Evolutionary conservation across 2,113 vertebrate genomes (phyloP).

Genomic region (Chinchilla lanigera): DNA sequence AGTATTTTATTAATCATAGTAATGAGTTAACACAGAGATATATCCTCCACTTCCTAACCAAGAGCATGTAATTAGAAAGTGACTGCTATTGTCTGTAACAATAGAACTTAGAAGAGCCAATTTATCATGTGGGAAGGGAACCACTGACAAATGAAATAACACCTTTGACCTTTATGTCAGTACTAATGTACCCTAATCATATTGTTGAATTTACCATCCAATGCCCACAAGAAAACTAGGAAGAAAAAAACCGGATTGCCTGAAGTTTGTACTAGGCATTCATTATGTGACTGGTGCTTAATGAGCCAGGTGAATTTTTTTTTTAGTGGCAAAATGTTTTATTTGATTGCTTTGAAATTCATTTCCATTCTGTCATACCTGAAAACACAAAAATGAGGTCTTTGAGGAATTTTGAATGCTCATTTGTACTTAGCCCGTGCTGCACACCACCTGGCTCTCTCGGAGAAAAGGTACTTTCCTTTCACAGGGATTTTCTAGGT

Average conservation of each 20-base stretch:
- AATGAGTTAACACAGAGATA: slow-evolving; percentile 34
- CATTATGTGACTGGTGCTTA: slow-evolving; percentile 64
- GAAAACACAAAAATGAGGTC: slow-evolving; percentile 70
- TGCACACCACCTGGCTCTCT: slow-evolving; percentile 25
- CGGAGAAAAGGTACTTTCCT: slow-evolving; percentile 48
- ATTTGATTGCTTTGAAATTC: slow-evolving; percentile 70
- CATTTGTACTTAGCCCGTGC: slow-evolving; percentile 65
- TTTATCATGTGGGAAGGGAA: slow-evolving; percentile 50
- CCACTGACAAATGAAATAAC: slow-evolving; percentile 41
- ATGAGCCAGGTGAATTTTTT: slow-evolving; percentile 58
- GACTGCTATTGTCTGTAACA: neutral
- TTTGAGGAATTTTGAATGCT: slow-evolving; percentile 69
- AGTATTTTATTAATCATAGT: neutral
- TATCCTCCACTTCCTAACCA: neutral
- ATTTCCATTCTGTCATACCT: slow-evolving; percentile 65
- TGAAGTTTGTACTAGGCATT: slow-evolving; percentile 18
- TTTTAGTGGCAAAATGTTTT: slow-evolving; percentile 58
- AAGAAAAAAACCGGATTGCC: slow-evolving; percentile 36
- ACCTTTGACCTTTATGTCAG: slow-evolving; percentile 18
- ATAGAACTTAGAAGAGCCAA: slow-evolving; percentile 1
- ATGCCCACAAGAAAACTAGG: slow-evolving; percentile 2
- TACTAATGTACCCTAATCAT: slow-evolving; percentile 15
- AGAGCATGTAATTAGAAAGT: slow-evolving; percentile 42
- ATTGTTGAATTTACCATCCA: slow-evolving; percentile 35
- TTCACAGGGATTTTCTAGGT: slow-evolving; percentile 61